phyloP scores from a whole-genome alignment of 2,888 invertebrate genomes.

The Mythimna loreyi region DNA sequence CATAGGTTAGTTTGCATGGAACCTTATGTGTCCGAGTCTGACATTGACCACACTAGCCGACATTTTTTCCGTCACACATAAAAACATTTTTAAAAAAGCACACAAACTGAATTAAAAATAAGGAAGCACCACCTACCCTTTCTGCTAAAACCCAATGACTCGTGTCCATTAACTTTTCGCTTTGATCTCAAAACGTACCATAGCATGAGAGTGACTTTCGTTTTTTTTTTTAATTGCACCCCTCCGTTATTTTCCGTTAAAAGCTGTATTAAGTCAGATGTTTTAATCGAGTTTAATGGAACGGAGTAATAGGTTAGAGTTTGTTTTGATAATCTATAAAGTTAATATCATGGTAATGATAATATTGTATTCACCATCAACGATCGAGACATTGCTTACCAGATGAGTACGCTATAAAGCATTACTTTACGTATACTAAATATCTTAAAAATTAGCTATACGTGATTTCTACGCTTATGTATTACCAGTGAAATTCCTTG shows the following conservation, averaged over 20 bases:
- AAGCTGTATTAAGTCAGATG: slow-evolving; percentile 58
- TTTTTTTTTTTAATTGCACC: slow-evolving; percentile 59
- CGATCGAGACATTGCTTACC: no score
- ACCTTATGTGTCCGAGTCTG: no score
- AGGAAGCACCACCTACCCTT: slow-evolving; percentile 32
- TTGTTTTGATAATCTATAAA: slow-evolving; percentile 30
- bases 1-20: background rate
- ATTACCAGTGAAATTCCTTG: no score
- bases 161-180: slow-evolving; percentile 70
- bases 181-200: slow-evolving; percentile 71
- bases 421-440: no score
- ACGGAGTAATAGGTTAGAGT: slow-evolving; percentile 21
- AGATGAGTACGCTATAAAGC: no score
- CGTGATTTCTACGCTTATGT: no score
- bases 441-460: no score
- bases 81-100: slow-evolving; percentile 10
- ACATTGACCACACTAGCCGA: no score
- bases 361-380: background rate
- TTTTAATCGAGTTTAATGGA: slow-evolving; percentile 50
- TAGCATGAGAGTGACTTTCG: slow-evolving; percentile 72
- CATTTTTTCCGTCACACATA: no score
- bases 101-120: slow-evolving; percentile 40
- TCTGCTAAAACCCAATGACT: slow-evolving; percentile 27
- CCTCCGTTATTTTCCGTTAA: slow-evolving; percentile 57
- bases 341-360: background rate